phyloP scores from a whole-genome alignment of 2,797 vertebrate species.

The Botia kubotai region DNA sequence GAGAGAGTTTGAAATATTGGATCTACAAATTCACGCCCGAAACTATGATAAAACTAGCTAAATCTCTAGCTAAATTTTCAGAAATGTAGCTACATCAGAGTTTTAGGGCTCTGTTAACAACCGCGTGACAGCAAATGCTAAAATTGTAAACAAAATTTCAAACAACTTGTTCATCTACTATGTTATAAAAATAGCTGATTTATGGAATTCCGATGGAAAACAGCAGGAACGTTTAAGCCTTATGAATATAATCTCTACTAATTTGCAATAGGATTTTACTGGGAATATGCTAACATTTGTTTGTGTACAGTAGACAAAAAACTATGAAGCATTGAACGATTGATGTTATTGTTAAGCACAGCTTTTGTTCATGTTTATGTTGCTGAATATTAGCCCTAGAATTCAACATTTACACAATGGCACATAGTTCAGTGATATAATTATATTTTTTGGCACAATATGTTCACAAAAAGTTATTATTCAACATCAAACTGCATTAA shows the following conservation, averaged over 20 bases:
- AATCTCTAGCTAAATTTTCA: slow-evolving; percentile 42
- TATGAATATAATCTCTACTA: slow-evolving; percentile 9
- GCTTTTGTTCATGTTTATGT: slow-evolving; percentile 51
- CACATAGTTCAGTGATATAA: slow-evolving; percentile 69
- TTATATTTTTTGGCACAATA: slow-evolving; percentile 79
- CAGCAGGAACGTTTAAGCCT: slow-evolving; percentile 10
- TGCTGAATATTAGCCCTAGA: slow-evolving; percentile 61
- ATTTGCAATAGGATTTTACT: slow-evolving; percentile 33
- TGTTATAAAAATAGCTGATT: slow-evolving; percentile 44
- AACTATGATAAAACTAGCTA: background rate
- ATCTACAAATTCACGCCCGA: slow-evolving; percentile 50
- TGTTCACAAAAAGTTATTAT: slow-evolving; percentile 71
- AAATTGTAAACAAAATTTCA: background rate
- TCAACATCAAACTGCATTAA: slow-evolving; percentile 50
- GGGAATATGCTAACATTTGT: slow-evolving; percentile 30
- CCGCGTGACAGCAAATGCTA: slow-evolving; percentile 6
- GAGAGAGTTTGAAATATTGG: slow-evolving; percentile 73
- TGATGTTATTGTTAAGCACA: slow-evolving; percentile 50
- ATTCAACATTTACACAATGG: slow-evolving; percentile 69
- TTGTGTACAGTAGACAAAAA: slow-evolving; percentile 38
- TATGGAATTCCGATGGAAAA: slow-evolving; percentile 30
- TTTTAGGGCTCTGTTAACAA: slow-evolving; percentile 9
- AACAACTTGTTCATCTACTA: slow-evolving; percentile 9
- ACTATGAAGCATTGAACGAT: slow-evolving; percentile 53
- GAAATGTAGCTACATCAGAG: slow-evolving; percentile 34